Percentiles rank a stretch among this genome's conserved stretches.
phyloP scores from a whole-genome alignment of 2,888 invertebrate genomes.

The Lithophane leautieri region DNA sequence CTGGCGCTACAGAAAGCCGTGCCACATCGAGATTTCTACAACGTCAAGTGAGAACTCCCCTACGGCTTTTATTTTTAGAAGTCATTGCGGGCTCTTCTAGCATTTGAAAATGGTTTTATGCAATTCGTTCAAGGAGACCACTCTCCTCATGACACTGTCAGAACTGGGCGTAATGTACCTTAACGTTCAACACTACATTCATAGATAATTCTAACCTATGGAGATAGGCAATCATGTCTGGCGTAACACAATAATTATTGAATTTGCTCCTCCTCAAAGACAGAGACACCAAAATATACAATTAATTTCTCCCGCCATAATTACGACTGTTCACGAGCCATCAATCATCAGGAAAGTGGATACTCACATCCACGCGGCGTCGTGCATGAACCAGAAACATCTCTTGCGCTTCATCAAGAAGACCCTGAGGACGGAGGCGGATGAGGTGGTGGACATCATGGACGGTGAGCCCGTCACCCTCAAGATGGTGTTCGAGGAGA shows the following conservation, averaged over 20 bases:
- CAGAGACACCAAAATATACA: background rate
- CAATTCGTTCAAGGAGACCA: background rate
- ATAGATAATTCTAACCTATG: background rate
- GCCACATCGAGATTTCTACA: conserved; percentile 99
- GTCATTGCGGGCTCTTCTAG: background rate
- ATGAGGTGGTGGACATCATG: conserved; percentile 92
- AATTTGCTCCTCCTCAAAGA: background rate
- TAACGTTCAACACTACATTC: background rate
- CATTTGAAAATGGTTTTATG: background rate
- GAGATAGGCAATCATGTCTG: background rate
- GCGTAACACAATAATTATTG: background rate
- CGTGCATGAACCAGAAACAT: conserved; percentile 99
- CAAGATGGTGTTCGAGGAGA: conserved; percentile 97
- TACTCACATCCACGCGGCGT: conserved; percentile 99
- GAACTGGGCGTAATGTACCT: background rate
- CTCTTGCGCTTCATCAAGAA: conserved; percentile 99
- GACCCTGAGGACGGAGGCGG: conserved; percentile 96
- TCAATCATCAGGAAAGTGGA: conserved; percentile 94
- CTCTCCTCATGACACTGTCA: background rate
- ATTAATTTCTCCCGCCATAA: background rate
- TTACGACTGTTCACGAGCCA: background rate
- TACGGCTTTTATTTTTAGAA: background rate
- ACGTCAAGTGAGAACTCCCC: conserved; percentile 93
- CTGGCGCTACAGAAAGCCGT: conserved; percentile 99
- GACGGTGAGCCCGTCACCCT: conserved; percentile 95